These are phyloP conservation scores for Iguana delicatissima DNA, from an alignment of 2,797 vertebrate species.

Conservation along the genomic window DNA sequence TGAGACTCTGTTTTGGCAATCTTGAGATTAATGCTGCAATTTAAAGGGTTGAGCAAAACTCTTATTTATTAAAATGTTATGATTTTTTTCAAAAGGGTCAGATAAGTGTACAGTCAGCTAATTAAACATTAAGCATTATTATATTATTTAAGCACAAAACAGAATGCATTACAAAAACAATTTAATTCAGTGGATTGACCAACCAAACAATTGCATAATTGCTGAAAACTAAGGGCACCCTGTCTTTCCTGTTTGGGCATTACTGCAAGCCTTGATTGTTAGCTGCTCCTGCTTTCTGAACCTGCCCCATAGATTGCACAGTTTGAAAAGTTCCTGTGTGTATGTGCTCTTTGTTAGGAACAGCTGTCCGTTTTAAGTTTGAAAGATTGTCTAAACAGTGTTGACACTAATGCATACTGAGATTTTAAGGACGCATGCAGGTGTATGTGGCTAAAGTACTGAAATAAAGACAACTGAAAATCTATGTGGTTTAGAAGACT, in stretches of 20 bases:
- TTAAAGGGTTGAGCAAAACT: not conserved
- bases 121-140: not conserved
- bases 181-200: not conserved
- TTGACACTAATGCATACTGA: constrained; percentile 3
- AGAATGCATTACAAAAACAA: not conserved
- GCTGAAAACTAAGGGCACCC: not conserved
- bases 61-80: not conserved
- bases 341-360: not conserved
- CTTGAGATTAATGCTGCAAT: not conserved
- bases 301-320: not conserved
- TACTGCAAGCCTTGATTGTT: not conserved
- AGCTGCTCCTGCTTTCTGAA: not conserved
- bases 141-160: not conserved
- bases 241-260: not conserved
- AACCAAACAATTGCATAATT: not conserved
- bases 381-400: not conserved
- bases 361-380: not conserved
- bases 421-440: not conserved
- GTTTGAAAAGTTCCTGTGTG: too few relatives aligned
- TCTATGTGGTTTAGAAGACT: not conserved
- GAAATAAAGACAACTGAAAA: constrained; percentile 28
- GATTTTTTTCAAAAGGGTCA: not conserved
- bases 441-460: not conserved
- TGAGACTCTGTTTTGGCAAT: not conserved
- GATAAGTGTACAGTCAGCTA: not conserved